Conservation (phyloP, 2,888 invertebrate genomes). For the Blastobasis adustella region DNA sequence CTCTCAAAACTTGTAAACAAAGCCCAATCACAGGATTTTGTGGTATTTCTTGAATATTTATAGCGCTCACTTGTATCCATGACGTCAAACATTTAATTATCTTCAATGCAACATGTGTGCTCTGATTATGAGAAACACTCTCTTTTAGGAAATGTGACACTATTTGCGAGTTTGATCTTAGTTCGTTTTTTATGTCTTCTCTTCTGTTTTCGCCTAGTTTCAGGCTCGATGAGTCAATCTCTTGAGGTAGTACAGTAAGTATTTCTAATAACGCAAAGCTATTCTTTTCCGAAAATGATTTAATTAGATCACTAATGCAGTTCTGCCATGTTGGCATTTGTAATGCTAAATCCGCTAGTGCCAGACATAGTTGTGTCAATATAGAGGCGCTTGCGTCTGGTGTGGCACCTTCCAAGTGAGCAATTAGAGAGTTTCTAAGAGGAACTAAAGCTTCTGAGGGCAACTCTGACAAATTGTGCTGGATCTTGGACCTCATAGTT, state of each 20-base stretch:
- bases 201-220: conserved; percentile 94
- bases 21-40: conserved; percentile 83
- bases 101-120: conserved; percentile 80
- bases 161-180: conserved; percentile 82
- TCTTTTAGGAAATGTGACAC: conserved; percentile 87
- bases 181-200: conserved; percentile 86
- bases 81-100: conserved; percentile 91
- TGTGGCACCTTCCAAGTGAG: conserved; percentile 88
- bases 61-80: conserved; percentile 90
- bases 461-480: conserved; percentile 92
- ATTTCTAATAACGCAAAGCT: conserved; percentile 93
- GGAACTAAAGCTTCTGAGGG: conserved; percentile 89
- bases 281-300: conserved; percentile 80
- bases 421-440: conserved; percentile 91
- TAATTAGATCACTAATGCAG: conserved; percentile 89
- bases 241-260: conserved; percentile 95
- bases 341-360: conserved; percentile 93
- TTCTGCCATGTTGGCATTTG: conserved; percentile 96
- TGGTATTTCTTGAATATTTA: conserved; percentile 83
- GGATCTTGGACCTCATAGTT: conserved; percentile 97
- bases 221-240: conserved; percentile 87
- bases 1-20: conserved; percentile 80
- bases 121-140: conserved; percentile 80
- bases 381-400: conserved; percentile 88
- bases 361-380: conserved; percentile 93